These are phyloP conservation scores for Stenichneumon culpator DNA, from an alignment of 2,888 invertebrate genomes.

Conservation along the genomic window DNA sequence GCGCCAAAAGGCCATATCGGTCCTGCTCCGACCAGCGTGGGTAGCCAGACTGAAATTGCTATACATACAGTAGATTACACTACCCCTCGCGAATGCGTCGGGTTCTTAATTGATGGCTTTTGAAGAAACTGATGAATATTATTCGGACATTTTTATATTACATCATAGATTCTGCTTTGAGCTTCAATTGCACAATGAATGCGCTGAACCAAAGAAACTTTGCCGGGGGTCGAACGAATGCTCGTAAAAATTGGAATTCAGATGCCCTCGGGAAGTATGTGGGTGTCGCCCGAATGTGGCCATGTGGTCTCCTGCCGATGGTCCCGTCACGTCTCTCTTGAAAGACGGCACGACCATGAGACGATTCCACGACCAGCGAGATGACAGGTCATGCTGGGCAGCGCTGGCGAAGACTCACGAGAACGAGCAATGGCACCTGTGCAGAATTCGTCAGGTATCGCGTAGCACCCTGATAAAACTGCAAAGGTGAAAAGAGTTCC, in stretches of 20 bases:
- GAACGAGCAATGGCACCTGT: slow-evolving; percentile 18
- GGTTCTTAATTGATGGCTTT: background rate
- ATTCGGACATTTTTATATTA: background rate
- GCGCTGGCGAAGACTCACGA: background rate
- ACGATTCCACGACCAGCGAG: background rate
- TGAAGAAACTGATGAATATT: too few species aligned
- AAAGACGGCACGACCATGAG: background rate
- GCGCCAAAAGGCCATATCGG: too few species aligned
- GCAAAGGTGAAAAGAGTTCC: background rate
- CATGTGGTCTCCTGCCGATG: slow-evolving; percentile 45
- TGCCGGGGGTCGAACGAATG: background rate
- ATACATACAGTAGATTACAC: background rate
- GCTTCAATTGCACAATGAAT: background rate
- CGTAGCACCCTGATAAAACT: background rate
- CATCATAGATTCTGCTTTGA: background rate
- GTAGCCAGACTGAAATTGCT: too few species aligned
- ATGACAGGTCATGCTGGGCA: background rate
- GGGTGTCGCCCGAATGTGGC: slow-evolving; percentile 18
- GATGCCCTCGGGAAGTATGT: slow-evolving; percentile 18
- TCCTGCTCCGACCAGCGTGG: too few species aligned
- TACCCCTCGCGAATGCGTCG: background rate
- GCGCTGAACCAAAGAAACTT: background rate
- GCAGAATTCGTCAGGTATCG: background rate
- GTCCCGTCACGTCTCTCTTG: slow-evolving; percentile 42
- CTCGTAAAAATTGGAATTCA: slow-evolving; percentile 33